Conservation (phyloP, 2,888 invertebrate species). For the Cryptosula pallasiana region DNA sequence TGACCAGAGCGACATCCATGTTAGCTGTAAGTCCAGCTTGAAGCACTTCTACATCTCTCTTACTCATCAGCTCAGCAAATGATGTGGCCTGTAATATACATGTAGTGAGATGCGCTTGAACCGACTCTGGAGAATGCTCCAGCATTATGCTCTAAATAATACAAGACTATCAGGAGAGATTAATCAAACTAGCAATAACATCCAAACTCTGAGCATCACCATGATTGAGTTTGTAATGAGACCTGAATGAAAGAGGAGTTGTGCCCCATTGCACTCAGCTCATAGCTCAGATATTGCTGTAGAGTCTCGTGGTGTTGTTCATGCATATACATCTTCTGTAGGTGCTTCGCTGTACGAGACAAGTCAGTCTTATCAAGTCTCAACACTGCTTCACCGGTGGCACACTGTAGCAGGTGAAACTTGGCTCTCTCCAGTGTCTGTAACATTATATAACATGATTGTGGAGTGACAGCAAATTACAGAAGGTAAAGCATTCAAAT, state of each 20-base stretch:
- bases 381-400: slow-evolving; percentile 42
- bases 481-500: too few species aligned
- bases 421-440: slow-evolving; percentile 32
- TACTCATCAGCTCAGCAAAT: slow-evolving; percentile 12
- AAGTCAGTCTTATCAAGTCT: slow-evolving; percentile 32
- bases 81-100: slow-evolving; percentile 18
- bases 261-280: neutral
- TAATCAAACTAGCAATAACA: too few species aligned
- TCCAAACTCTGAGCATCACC: too few species aligned
- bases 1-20: neutral
- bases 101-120: too few species aligned
- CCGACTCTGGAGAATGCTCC: too few species aligned
- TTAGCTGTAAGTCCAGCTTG: neutral
- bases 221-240: neutral
- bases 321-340: slow-evolving; percentile 33
- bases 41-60: neutral
- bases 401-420: slow-evolving; percentile 38
- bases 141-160: too few species aligned
- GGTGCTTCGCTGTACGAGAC: slow-evolving; percentile 27
- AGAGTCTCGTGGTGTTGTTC: slow-evolving; percentile 42
- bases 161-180: too few species aligned
- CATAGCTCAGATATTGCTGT: slow-evolving; percentile 33
- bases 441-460: too few species aligned
- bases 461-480: too few species aligned
- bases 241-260: neutral